A percentile compares a stretch with the other conserved stretches of the same genome.
Evolutionary conservation across 2,113 vertebrate species (phyloP).

Genomic region (Microtus ochrogaster): DNA sequence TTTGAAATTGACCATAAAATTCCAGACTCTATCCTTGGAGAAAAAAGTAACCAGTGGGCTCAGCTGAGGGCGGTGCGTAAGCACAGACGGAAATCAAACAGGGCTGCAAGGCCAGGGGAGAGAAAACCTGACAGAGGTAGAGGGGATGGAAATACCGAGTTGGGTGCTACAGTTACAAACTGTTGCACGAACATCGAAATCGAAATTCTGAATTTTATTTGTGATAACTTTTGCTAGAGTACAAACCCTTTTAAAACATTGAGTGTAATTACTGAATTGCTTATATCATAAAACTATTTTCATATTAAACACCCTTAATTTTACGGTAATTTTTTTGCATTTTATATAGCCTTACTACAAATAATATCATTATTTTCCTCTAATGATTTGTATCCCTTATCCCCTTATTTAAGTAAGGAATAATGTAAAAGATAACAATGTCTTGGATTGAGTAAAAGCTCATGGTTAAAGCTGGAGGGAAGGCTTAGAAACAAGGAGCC

Average conservation of each 20-base stretch:
- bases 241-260: background rate
- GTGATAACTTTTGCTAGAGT: background rate
- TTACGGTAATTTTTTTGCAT: background rate
- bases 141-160: background rate
- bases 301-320: background rate
- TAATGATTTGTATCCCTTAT: background rate
- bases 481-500: background rate
- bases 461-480: background rate
- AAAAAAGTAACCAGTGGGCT: constrained; percentile 49
- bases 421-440: background rate
- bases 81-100: constrained; percentile 24
- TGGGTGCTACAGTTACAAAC: background rate
- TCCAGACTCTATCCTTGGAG: constrained; percentile 24
- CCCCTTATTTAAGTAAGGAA: background rate
- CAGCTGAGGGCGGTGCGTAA: background rate
- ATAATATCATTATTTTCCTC: background rate
- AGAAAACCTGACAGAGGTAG: background rate
- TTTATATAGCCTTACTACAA: background rate
- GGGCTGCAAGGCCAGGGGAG: background rate
- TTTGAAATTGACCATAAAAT: constrained; percentile 67
- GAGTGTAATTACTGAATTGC: background rate
- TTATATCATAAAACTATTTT: constrained; percentile 1
- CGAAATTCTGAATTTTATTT: background rate
- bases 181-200: background rate
- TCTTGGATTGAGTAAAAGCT: background rate